Percentiles rank a stretch among this genome's conserved stretches.
Evolutionary conservation across 2,113 vertebrate species (phyloP).

Genomic region (Centropristis striata): DNA sequence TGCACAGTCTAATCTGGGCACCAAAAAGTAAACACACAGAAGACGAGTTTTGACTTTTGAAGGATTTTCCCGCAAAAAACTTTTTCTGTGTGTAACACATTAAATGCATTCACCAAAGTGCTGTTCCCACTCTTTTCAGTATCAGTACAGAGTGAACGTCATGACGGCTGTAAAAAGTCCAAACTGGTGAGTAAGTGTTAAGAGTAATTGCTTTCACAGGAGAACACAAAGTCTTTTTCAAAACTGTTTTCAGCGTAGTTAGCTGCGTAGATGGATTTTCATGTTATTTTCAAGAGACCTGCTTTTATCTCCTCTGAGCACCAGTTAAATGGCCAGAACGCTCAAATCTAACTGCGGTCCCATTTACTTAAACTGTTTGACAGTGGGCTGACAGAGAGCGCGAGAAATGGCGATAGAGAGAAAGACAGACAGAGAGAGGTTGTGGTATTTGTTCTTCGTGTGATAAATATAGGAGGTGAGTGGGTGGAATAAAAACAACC

Average conservation of each 20-base stretch:
- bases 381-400: slow-evolving; percentile 56
- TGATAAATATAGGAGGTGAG: slow-evolving; percentile 82
- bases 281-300: slow-evolving; percentile 55
- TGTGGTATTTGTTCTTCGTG: slow-evolving; percentile 78
- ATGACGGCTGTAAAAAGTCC: slow-evolving; percentile 5
- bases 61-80: background rate
- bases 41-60: background rate
- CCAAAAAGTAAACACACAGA: background rate
- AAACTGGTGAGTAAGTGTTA: slow-evolving; percentile 7
- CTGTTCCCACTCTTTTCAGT: background rate
- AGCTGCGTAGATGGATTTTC: slow-evolving; percentile 38
- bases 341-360: slow-evolving; percentile 57
- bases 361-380: slow-evolving; percentile 75
- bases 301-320: slow-evolving; percentile 59
- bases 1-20: background rate
- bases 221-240: slow-evolving; percentile 19
- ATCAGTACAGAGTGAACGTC: slow-evolving; percentile 5
- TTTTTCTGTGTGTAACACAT: background rate
- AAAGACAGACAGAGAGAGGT: slow-evolving; percentile 74
- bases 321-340: slow-evolving; percentile 48
- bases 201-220: slow-evolving; percentile 16
- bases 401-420: slow-evolving; percentile 54
- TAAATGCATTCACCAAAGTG: slow-evolving; percentile 3
- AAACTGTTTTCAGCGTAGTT: slow-evolving; percentile 39
- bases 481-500: slow-evolving; percentile 81